Base-by-base conservation (phyloP, 2,888 invertebrate species). In the Ophion costatus region DNA sequence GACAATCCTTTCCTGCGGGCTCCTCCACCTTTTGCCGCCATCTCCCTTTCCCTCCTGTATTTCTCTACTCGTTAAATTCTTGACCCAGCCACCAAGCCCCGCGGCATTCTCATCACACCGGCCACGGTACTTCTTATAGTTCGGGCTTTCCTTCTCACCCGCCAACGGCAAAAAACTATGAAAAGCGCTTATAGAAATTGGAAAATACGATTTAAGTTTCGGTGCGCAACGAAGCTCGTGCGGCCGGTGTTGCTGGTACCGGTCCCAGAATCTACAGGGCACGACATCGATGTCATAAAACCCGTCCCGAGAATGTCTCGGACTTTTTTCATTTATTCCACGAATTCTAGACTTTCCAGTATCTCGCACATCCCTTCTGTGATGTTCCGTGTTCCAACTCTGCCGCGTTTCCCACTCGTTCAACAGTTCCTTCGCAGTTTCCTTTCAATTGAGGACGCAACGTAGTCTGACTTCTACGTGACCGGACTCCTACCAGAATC, bases 141-240 rank as follows among this genome's bases (percentile, higher is more conserved):
- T 70, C 38, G 57, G 69, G 59, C 66, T 45, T 1, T 29, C 51
- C 61, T 63, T 69, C 42, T 75, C 74, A 74, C 81, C 84, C 78
- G 70, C 29, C 77, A 71, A 64, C 63, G 9, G 33, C 45, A 63
- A 69, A 56, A 56, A 56, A 82, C 67, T 33, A 64, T 33, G 14
- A 11, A 61, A 59, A 74, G 57, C 78, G 85, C 82, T 87, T 87
- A 84, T 88, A 86, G 83, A 87, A 87, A 88, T 88, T 84, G 83
- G 67, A 86, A 88, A 86, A 87, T 86, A 83, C 76, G 82, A 84
- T 84, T 87, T 86, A 85, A 85, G 74, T 87, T 87, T 80, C n/a
- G 51, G 57, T 59, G 42, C 67, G 42, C 78, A 63, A 63, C 74
- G 69, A 45, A 24, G 73, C 80, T 78, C 59, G 20, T 66, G 42